Base-by-base conservation (phyloP, 2,888 invertebrate species). In the Tribolium freemani region DNA sequence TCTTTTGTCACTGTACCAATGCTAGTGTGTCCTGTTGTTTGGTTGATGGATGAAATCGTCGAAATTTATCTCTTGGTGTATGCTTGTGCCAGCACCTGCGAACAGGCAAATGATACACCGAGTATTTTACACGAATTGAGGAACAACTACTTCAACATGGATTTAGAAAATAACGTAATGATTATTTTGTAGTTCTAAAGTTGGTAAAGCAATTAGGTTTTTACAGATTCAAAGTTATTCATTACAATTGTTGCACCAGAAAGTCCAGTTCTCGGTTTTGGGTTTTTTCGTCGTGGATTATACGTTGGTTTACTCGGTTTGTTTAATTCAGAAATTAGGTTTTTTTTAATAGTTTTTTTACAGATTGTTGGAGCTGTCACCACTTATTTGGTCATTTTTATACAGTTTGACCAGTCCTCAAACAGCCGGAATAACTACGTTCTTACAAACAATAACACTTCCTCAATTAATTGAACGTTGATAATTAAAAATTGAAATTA, bases 241-340 rank as follows among this genome's bases (percentile, higher is more conserved):
- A 0, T 76, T 88, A 57, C 88, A 88, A 78, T 80, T 88, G 73
- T 75, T 88, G 0, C 88, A 88, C 76, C 88, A 88, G 75, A 86
- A 86, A 71, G 78, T 88, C 0, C 75, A 82, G 45, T 88, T 88
- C 71, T 86, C 86, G 1, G 88, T 87, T 3, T 85, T 87, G 56
- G 88, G 88, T 38, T 88, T 88, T 76, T 88, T 88, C 63, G 84
- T 81, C 9, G 83, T 88, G 1, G 87, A 88, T 75, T 88, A 86
- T 69, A 85, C 87, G 0, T 77, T 88, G 1, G 78, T 88, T 1
- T 88, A 87, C 73, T 86, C 88, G 76, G 88, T 88, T 79, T 81
- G 31, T 50, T n/a, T n/a, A 38, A 9, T 38, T 38, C 3, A 38
- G 9, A 8, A 38, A 5, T n/a, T 9, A n/a, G 31, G 2, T 38